phyloP scores from a whole-genome alignment of 2,113 vertebrate genomes.

The Sarotherodon lohbergeri region DNA sequence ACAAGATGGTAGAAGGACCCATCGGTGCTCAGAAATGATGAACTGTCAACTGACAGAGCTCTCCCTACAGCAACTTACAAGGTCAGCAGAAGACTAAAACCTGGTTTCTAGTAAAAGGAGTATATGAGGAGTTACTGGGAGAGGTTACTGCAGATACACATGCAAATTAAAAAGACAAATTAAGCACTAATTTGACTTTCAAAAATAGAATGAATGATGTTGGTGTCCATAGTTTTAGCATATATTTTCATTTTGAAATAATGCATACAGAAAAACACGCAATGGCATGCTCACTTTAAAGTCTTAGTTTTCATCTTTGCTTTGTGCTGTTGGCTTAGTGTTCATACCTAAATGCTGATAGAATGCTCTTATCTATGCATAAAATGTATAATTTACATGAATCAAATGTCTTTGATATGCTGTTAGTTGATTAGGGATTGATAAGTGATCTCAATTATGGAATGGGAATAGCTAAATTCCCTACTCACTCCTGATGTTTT shows the following conservation, averaged over 20 bases:
- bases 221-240: background rate
- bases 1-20: background rate
- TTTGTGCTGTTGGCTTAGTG: background rate
- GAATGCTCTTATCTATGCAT: background rate
- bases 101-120: background rate
- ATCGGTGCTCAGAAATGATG: background rate
- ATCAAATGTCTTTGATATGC: background rate
- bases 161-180: background rate
- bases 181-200: conserved; percentile 33
- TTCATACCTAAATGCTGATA: background rate
- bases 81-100: background rate
- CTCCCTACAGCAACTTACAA: background rate
- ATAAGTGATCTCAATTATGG: background rate
- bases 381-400: background rate
- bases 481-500: background rate
- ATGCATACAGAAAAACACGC: fast-evolving
- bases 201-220: background rate
- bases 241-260: background rate
- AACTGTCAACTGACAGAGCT: background rate
- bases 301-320: background rate
- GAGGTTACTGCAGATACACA: background rate
- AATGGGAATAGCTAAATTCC: background rate
- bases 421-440: background rate
- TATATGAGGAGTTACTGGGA: background rate
- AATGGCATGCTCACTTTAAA: background rate